A percentile compares a stretch with the other conserved stretches of the same genome.
phyloP scores from a whole-genome alignment of 2,888 invertebrate genomes.

The Poecilobothrus nobilitatus region DNA sequence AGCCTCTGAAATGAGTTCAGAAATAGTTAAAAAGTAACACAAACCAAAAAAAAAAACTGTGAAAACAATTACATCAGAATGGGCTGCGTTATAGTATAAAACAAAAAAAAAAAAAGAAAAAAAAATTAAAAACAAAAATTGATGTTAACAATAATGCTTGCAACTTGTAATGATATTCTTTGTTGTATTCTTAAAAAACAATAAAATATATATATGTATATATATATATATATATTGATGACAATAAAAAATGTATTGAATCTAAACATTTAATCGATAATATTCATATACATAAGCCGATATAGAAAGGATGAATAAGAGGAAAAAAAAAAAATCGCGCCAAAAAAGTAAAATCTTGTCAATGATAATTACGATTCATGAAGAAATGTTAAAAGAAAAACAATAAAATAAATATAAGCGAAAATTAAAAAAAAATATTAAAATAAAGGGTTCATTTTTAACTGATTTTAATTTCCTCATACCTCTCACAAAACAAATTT shows the following conservation, averaged over 20 bases:
- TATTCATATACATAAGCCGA: not conserved
- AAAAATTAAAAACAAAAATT: not conserved
- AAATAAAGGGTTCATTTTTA: constrained; percentile 1
- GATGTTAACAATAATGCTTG: not conserved
- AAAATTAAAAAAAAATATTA: not conserved
- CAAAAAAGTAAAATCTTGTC: not conserved
- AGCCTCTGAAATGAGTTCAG: too few relatives aligned
- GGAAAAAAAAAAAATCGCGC: not conserved
- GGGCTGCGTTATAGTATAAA: too few relatives aligned
- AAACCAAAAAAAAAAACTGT: too few relatives aligned
- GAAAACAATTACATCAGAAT: too few relatives aligned
- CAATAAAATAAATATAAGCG: not conserved
- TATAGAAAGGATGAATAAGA: not conserved
- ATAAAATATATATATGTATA: too few relatives aligned
- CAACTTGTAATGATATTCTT: too few relatives aligned
- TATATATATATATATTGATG: not conserved
- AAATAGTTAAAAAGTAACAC: too few relatives aligned
- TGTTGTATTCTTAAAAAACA: too few relatives aligned
- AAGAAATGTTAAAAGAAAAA: not conserved
- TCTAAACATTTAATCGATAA: constrained; percentile 6
- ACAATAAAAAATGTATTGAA: not conserved
- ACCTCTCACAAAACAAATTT: not conserved
- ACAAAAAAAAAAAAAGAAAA: not conserved
- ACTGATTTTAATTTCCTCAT: not conserved
- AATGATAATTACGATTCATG: not conserved